Percentiles rank a stretch among this genome's conserved stretches.
Evolutionary conservation across 2,797 vertebrate species (phyloP).

Genomic region (Acanthurus lineatus): DNA sequence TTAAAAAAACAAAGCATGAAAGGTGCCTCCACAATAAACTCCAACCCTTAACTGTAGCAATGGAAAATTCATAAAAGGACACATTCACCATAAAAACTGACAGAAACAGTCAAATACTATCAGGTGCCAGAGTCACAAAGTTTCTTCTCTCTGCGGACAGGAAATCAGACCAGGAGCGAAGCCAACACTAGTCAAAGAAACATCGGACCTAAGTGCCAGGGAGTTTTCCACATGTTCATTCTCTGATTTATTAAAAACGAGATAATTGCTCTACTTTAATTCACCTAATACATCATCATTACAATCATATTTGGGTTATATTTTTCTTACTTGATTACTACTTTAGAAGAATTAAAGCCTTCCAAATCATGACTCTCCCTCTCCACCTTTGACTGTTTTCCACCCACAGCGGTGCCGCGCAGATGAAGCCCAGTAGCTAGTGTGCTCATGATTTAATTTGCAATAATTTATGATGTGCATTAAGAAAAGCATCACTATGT

Average conservation of each 20-base stretch:
- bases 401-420: slow-evolving; percentile 12
- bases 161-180: slow-evolving; percentile 14
- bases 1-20: slow-evolving; percentile 19
- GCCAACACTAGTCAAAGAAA: slow-evolving; percentile 11
- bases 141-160: slow-evolving; percentile 13
- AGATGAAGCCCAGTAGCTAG: not conserved
- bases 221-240: slow-evolving; percentile 38
- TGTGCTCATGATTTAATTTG: slow-evolving; percentile 15
- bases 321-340: slow-evolving; percentile 61
- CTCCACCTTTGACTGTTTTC: slow-evolving; percentile 51
- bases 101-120: not conserved
- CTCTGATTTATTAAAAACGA: slow-evolving; percentile 58
- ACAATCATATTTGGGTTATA: slow-evolving; percentile 55
- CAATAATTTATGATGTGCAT: not conserved
- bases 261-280: slow-evolving; percentile 48
- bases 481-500: not conserved
- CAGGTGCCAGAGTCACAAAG: slow-evolving; percentile 1
- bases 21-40: slow-evolving; percentile 12
- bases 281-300: slow-evolving; percentile 68
- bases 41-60: slow-evolving; percentile 2
- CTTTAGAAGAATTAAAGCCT: slow-evolving; percentile 50
- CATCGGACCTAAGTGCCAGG: slow-evolving; percentile 16
- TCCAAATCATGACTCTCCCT: slow-evolving; percentile 58
- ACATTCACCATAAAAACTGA: slow-evolving; percentile 22
- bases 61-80: slow-evolving; percentile 27